These are phyloP conservation scores for Nowickia ferox DNA, from an alignment of 2,888 invertebrate species.

Conservation along the genomic window DNA sequence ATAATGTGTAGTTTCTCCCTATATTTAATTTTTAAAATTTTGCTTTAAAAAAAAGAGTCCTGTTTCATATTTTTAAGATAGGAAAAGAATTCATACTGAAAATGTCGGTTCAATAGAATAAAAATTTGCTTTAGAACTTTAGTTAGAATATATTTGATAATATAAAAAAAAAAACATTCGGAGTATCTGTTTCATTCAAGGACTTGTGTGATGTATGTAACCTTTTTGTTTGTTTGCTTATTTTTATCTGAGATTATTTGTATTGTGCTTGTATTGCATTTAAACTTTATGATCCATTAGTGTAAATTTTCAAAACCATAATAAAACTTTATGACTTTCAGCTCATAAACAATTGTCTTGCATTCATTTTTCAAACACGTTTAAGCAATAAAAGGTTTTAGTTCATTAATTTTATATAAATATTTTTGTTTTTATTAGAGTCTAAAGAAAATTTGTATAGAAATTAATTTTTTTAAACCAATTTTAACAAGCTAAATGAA, in stretches of 20 bases:
- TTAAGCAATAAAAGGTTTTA: conserved; percentile 14
- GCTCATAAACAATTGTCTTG: conserved; percentile 1
- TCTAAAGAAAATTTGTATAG: conserved; percentile 26
- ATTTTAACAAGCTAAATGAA: neutral
- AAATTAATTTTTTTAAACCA: neutral
- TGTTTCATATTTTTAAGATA: too few relatives aligned
- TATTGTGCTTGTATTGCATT: conserved; percentile 34
- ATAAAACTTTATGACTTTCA: conserved; percentile 57
- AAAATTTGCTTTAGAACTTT: conserved; percentile 15
- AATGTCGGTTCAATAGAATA: too few relatives aligned
- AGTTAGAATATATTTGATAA: too few relatives aligned
- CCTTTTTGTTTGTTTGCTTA: conserved; percentile 34
- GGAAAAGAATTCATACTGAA: too few relatives aligned
- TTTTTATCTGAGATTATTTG: neutral
- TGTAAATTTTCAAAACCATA: conserved; percentile 47
- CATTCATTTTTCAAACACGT: conserved; percentile 33
- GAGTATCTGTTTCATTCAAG: conserved; percentile 1
- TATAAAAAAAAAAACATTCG: neutral
- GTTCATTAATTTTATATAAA: conserved; percentile 57
- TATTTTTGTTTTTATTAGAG: neutral
- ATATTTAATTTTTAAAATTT: neutral
- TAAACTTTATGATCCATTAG: conserved; percentile 65
- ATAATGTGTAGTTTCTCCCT: too few relatives aligned
- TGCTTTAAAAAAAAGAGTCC: conserved; percentile 35
- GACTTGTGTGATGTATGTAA: conserved; percentile 25